A percentile compares a stretch with the other conserved stretches of the same genome.
These are phyloP conservation scores for Diorhabda elongata DNA, from an alignment of 1,140 invertebrate species.

Conservation along the genomic window DNA sequence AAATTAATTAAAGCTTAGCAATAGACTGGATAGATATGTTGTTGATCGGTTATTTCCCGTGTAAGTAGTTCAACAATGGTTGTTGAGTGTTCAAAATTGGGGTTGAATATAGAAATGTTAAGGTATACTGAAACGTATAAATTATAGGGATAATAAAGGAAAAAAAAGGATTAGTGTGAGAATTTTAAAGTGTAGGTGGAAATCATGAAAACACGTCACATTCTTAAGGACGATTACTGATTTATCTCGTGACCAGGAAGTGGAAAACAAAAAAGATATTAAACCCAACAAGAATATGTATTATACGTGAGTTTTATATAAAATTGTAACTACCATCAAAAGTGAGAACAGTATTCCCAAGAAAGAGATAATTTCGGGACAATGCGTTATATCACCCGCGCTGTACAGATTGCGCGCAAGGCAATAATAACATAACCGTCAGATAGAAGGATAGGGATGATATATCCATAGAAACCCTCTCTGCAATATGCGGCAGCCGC, in stretches of 20 bases:
- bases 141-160: too few relatives aligned
- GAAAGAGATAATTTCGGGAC: conserved; percentile 16
- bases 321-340: conserved; percentile 10
- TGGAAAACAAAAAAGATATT: neutral
- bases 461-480: conserved; percentile 24
- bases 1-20: too few relatives aligned
- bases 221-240: neutral
- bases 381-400: conserved; percentile 15
- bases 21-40: too few relatives aligned
- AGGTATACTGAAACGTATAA: too few relatives aligned
- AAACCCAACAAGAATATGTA: conserved; percentile 11
- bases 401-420: conserved; percentile 17
- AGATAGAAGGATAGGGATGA: conserved; percentile 20
- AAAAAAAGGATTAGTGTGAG: too few relatives aligned
- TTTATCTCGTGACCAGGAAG: neutral
- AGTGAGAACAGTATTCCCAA: conserved; percentile 19
- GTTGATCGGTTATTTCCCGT: too few relatives aligned
- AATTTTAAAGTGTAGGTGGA: neutral
- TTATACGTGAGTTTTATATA: conserved; percentile 11
- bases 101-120: too few relatives aligned
- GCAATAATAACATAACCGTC: conserved; percentile 22
- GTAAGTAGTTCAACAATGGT: too few relatives aligned
- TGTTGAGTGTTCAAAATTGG: too few relatives aligned
- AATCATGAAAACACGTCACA: neutral
- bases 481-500: conserved; percentile 20